Evolutionary conservation across 2,113 vertebrate species (phyloP).

Genomic region (Salvelinus fontinalis): DNA sequence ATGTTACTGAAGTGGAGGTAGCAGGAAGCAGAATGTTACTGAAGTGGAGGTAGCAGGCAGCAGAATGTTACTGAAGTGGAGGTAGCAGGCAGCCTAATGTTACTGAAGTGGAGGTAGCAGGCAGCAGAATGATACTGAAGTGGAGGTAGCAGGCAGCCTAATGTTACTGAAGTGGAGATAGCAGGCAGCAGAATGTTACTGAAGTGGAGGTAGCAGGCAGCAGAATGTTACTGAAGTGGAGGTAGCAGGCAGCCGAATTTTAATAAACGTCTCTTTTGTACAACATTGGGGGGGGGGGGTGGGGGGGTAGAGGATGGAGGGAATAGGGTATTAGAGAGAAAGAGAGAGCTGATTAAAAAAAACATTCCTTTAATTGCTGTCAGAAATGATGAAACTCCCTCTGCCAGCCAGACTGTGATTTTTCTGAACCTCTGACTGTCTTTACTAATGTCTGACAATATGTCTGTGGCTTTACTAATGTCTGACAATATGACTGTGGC

Average conservation of each 20-base stretch:
- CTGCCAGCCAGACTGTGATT: slow-evolving; percentile 84
- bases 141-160: slow-evolving; percentile 79
- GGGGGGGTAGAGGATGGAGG: slow-evolving; percentile 63
- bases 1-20: slow-evolving; percentile 82
- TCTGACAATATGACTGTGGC: slow-evolving; percentile 29
- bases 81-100: slow-evolving; percentile 85
- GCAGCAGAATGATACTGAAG: slow-evolving; percentile 86
- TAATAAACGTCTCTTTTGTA: slow-evolving; percentile 87
- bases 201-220: slow-evolving; percentile 77
- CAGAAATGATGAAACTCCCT: slow-evolving; percentile 91
- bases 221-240: slow-evolving; percentile 83
- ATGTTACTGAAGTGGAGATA: slow-evolving; percentile 82
- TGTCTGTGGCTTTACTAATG: slow-evolving; percentile 52
- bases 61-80: slow-evolving; percentile 83
- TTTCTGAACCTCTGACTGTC: slow-evolving; percentile 81
- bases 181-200: slow-evolving; percentile 86
- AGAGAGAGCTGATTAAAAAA: slow-evolving; percentile 56
- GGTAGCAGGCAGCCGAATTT: slow-evolving; percentile 84
- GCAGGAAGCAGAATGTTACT: slow-evolving; percentile 86
- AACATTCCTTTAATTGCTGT: slow-evolving; percentile 85
- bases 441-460: too few species aligned
- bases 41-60: slow-evolving; percentile 77
- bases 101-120: slow-evolving; percentile 80
- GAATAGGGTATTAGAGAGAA: slow-evolving; percentile 70
- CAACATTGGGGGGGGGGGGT: slow-evolving; percentile 72